Percentiles rank a stretch among this genome's conserved stretches.
phyloP scores from a whole-genome alignment of 2,113 vertebrate species.

The Chaetura pelagica region DNA sequence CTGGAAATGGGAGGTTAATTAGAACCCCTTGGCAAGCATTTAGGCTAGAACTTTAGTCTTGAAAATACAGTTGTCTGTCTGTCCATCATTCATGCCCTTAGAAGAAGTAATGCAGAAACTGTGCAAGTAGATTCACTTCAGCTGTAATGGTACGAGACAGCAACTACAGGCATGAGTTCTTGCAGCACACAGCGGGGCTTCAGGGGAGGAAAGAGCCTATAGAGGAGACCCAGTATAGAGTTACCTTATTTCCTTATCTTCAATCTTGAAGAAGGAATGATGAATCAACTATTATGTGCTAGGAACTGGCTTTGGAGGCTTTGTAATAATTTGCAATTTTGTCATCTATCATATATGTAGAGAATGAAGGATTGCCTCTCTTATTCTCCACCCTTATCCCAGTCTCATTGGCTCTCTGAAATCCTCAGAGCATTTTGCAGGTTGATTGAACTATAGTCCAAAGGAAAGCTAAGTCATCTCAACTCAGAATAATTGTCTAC shows the following conservation, averaged over 20 bases:
- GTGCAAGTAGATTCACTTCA: not conserved
- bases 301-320: not conserved
- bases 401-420: not conserved
- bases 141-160: too few relatives aligned
- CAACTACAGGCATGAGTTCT: accelerated
- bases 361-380: not conserved
- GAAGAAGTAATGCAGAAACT: not conserved
- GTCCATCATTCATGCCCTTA: not conserved
- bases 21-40: not conserved
- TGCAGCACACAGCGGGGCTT: not conserved
- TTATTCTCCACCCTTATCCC: not conserved
- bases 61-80: not conserved
- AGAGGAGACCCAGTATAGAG: not conserved
- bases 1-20: not conserved
- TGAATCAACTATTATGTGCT: not conserved
- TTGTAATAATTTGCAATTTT: not conserved
- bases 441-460: not conserved
- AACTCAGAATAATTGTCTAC: not conserved
- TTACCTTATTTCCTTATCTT: not conserved
- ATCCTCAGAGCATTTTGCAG: accelerated
- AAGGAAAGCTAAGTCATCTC: accelerated
- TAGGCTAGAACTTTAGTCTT: not conserved
- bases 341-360: not conserved
- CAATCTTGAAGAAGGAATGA: not conserved
- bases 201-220: not conserved